Base-by-base conservation (phyloP, 2,113 vertebrate genomes). In the Hylia prasina region DNA sequence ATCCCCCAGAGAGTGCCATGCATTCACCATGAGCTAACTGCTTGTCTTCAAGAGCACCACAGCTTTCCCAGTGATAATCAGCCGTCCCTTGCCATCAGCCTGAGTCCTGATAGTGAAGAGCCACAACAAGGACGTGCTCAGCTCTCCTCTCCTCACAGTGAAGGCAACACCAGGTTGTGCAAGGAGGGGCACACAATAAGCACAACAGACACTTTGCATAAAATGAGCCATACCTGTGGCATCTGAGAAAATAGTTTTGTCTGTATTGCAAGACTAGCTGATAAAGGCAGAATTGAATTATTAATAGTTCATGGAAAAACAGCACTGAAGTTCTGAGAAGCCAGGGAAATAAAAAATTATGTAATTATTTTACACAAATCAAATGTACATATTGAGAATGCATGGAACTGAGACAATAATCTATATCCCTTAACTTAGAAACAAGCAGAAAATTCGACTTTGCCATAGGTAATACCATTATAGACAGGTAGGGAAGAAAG, bases 1-100 rank as follows among this genome's bases (percentile, higher is more conserved):
- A 15, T 1, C 6, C 7, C 13, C 7, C n/a, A 80, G 2, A 61
- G 0, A 40, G 21, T 27, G 39, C 9, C 39, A 37, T 14, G 18
- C 2, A 1, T 28, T 73, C 48, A 77, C 11, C 16, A n/a, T 13
- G 20, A 83, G 68, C 28, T 79, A 33, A 24, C 35, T 37, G 31
- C 37, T 50, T 27, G 22, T 37, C 17, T 51, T 51, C 44, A 68
- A 37, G 22, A 60, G 39, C 6, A 58, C 12, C 56, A 48, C 25
- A 30, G 1, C 19, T 39, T 81, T 53, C 39, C 11, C 33, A 45
- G 25, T 3, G 35, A 54, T 19, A 65, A 28, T 17, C 60, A n/a
- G 39, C 24, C 20, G 15, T 11, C 18, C 17, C 35, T 30, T 3
- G 24, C 25, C 0, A 0, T 57, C 60, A 75, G 33, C 30, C 44